A percentile compares a stretch with the other conserved stretches of the same genome.
These are phyloP conservation scores for Ophonus ardosiacus DNA, from an alignment of 2,888 invertebrate species.

Conservation along the genomic window DNA sequence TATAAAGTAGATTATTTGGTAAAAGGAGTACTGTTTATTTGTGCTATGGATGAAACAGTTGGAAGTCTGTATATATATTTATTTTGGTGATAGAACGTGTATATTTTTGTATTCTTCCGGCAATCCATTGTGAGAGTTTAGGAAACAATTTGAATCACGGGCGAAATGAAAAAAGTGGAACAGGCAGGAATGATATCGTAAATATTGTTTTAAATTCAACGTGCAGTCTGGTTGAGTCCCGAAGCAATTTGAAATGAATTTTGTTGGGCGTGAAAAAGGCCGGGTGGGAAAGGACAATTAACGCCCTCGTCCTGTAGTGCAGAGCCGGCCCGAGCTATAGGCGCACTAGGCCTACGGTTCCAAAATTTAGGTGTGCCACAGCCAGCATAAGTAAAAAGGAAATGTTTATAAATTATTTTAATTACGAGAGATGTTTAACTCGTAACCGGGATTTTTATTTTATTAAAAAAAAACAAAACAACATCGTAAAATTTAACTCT, in stretches of 20 bases:
- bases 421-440: too few relatives aligned
- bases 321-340: too few relatives aligned
- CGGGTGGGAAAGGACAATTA: slow-evolving; percentile 23
- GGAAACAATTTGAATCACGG: slow-evolving; percentile 14
- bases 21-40: too few relatives aligned
- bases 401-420: too few relatives aligned
- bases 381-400: too few relatives aligned
- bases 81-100: background rate
- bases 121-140: background rate
- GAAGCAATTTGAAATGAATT: slow-evolving; percentile 28
- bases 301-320: slow-evolving; percentile 6
- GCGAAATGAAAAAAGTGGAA: background rate
- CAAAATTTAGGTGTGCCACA: too few relatives aligned
- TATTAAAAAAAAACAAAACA: too few relatives aligned
- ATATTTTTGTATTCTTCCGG: background rate
- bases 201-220: slow-evolving; percentile 28
- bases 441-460: too few relatives aligned
- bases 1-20: too few relatives aligned
- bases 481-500: too few relatives aligned
- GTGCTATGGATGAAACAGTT: too few relatives aligned
- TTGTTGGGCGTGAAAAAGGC: background rate
- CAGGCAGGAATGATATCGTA: slow-evolving; percentile 18
- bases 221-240: background rate
- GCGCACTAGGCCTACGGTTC: too few relatives aligned
- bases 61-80: background rate